These are phyloP conservation scores for Leucania comma DNA, from an alignment of 2,888 invertebrate species.

Conservation along the genomic window DNA sequence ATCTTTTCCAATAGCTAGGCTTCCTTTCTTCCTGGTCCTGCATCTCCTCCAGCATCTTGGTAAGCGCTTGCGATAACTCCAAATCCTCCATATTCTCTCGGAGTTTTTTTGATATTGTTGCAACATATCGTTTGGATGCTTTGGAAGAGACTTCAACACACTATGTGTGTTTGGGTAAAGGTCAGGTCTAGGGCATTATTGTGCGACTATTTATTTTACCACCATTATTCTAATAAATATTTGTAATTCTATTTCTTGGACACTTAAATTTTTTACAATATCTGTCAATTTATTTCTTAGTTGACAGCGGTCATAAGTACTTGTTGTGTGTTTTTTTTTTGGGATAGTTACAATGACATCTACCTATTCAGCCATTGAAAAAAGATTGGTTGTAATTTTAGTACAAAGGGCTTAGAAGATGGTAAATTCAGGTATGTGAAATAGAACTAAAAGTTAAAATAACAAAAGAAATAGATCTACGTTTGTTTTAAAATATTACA, in stretches of 20 bases:
- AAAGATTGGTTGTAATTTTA: neutral
- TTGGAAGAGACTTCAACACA: neutral
- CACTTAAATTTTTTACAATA: neutral
- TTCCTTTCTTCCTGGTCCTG: conserved; percentile 3
- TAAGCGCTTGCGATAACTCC: neutral
- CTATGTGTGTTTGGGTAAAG: neutral
- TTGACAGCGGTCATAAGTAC: conserved; percentile 30
- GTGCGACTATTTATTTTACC: conserved; percentile 10
- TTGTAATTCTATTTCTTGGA: conserved; percentile 19
- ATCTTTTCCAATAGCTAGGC: neutral
- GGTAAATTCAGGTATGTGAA: no score
- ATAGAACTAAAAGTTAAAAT: no score
- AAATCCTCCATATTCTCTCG: neutral
- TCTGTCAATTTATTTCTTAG: conserved; percentile 11
- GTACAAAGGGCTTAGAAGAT: neutral
- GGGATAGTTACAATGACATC: neutral
- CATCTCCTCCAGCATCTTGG: neutral
- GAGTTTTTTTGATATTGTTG: conserved; percentile 1
- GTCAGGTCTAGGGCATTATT: conserved; percentile 23
- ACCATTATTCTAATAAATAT: neutral
- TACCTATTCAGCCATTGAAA: neutral
- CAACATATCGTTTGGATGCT: conserved; percentile 24
- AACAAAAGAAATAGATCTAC: no score
- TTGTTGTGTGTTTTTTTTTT: neutral
- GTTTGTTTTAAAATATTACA: no score